These are phyloP conservation scores for Chymomyza fuscimana DNA, from an alignment of 2,888 invertebrate species.

Conservation along the genomic window DNA sequence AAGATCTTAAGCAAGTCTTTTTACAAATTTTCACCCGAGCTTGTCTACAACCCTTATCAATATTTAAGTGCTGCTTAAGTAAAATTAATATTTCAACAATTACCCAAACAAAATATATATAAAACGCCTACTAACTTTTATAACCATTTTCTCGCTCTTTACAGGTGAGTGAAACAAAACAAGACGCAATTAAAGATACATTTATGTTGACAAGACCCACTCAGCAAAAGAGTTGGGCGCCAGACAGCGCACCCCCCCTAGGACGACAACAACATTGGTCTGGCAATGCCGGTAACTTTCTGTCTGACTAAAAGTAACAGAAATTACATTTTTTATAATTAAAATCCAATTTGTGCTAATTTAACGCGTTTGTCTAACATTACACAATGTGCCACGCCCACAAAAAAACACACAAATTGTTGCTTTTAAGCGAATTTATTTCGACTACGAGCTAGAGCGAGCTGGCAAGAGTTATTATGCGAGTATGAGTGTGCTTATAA, in stretches of 20 bases:
- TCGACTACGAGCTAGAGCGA: neutral
- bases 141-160: neutral
- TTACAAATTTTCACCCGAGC: too few relatives aligned
- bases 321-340: slow-evolving; percentile 51
- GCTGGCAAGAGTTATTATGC: neutral
- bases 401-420: slow-evolving; percentile 27
- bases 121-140: neutral
- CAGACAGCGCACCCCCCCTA: neutral
- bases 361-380: slow-evolving; percentile 51
- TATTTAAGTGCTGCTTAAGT: too few relatives aligned
- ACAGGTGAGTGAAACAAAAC: slow-evolving; percentile 16
- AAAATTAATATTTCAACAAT: too few relatives aligned
- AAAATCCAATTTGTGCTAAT: slow-evolving; percentile 59
- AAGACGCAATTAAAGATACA: slow-evolving; percentile 38
- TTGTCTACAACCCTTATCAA: too few relatives aligned
- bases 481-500: slow-evolving; percentile 30
- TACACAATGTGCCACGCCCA: slow-evolving; percentile 26
- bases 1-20: too few relatives aligned
- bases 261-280: neutral
- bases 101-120: neutral
- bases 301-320: slow-evolving; percentile 6
- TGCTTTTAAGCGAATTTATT: slow-evolving; percentile 26
- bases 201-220: slow-evolving; percentile 22
- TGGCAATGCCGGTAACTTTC: neutral
- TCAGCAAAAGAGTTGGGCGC: neutral